A percentile compares a stretch with the other conserved stretches of the same genome.
phyloP scores from a whole-genome alignment of 2,797 vertebrate genomes.

The Hozukius guyotensis region DNA sequence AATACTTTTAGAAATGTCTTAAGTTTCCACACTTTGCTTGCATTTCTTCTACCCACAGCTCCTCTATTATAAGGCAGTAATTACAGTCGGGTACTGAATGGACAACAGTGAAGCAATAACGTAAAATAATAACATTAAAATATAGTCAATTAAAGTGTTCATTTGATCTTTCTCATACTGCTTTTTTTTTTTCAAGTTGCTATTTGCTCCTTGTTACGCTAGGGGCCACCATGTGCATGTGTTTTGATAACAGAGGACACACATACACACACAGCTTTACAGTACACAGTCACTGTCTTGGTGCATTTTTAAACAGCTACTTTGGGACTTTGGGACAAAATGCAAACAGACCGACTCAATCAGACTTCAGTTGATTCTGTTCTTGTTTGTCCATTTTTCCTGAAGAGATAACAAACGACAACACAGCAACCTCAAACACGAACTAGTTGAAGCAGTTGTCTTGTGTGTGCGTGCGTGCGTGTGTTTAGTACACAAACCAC shows the following conservation, averaged over 20 bases:
- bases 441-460: neutral
- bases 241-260: conserved; percentile 17
- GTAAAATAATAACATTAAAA: neutral
- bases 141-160: neutral
- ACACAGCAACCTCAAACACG: conserved; percentile 10
- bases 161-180: neutral
- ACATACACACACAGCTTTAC: conserved; percentile 2
- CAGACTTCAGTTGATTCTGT: neutral
- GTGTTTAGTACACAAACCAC: conserved; percentile 43
- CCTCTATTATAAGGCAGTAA: conserved; percentile 46
- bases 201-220: conserved; percentile 35
- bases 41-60: conserved; percentile 2
- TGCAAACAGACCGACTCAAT: neutral
- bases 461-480: neutral
- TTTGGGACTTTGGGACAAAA: neutral
- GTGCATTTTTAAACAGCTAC: conserved; percentile 2
- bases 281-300: neutral
- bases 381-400: conserved; percentile 34
- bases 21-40: neutral
- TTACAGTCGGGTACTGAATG: conserved; percentile 4
- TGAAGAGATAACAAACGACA: conserved; percentile 48
- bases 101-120: neutral
- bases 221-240: conserved; percentile 31
- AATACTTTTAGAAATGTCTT: neutral
- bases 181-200: conserved; percentile 17